phyloP scores from a whole-genome alignment of 2,113 vertebrate genomes.

The Poecile atricapillus region DNA sequence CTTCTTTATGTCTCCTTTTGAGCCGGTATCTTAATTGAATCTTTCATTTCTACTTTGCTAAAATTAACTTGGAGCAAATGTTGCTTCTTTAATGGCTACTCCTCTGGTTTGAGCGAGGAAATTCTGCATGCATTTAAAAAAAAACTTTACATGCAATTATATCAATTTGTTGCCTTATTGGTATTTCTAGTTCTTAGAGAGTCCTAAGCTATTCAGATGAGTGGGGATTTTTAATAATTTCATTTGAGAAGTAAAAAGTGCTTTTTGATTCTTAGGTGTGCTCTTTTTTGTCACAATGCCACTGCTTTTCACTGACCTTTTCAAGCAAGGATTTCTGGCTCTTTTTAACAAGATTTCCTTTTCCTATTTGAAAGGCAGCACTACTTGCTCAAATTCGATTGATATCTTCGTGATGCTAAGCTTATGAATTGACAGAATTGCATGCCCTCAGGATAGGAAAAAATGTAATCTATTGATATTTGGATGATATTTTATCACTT shows the following conservation, averaged over 20 bases:
- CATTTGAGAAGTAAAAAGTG: not conserved
- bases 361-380: not conserved
- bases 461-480: not conserved
- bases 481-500: not conserved
- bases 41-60: not conserved
- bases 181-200: not conserved
- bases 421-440: not conserved
- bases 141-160: accelerated
- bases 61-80: not conserved
- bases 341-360: not conserved
- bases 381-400: not conserved
- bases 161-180: not conserved
- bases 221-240: not conserved
- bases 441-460: not conserved
- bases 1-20: not conserved
- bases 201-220: not conserved
- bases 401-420: not conserved
- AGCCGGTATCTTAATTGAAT: not conserved
- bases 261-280: not conserved
- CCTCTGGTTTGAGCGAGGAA: not conserved
- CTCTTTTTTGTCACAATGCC: not conserved
- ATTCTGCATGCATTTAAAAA: not conserved
- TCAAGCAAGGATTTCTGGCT: not conserved
- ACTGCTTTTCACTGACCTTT: not conserved
- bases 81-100: not conserved